Conservation (phyloP, 2,888 invertebrate species). For the Strigamia transsilvanica region DNA sequence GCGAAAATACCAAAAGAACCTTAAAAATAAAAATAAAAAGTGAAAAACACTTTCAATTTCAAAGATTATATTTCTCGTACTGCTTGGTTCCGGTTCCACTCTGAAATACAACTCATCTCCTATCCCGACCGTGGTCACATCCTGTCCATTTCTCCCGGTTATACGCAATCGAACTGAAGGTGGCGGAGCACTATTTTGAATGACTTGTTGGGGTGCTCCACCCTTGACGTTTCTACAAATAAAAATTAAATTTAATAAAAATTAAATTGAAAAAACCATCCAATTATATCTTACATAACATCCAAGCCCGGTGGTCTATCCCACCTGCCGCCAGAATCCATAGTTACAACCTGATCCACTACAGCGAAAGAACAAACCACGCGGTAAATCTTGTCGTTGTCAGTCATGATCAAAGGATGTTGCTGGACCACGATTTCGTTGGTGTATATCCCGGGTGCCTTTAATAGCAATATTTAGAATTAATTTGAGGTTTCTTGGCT, state of each 20-base stretch:
- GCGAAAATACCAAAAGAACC: slow-evolving; percentile 66
- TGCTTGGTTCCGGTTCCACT: slow-evolving; percentile 65
- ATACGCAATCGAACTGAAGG: slow-evolving; percentile 66
- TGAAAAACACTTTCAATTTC: background rate
- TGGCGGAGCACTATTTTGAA: slow-evolving; percentile 66
- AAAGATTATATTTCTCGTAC: slow-evolving; percentile 56
- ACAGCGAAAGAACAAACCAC: slow-evolving; percentile 67
- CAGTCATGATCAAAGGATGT: slow-evolving; percentile 66
- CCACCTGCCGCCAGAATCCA: slow-evolving; percentile 60
- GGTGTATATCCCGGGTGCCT: slow-evolving; percentile 65
- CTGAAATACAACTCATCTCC: slow-evolving; percentile 65
- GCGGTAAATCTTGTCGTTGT: slow-evolving; percentile 65
- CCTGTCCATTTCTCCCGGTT: slow-evolving; percentile 63
- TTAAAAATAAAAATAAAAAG: slow-evolving; percentile 50
- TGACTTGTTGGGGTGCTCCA: slow-evolving; percentile 64
- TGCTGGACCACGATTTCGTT: slow-evolving; percentile 67
- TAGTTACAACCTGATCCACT: slow-evolving; percentile 65
- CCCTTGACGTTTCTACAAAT: slow-evolving; percentile 63
- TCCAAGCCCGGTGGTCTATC: slow-evolving; percentile 60
- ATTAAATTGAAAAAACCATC: background rate
- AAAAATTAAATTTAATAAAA: background rate
- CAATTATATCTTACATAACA: slow-evolving; percentile 62
- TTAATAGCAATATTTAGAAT: too few species aligned
- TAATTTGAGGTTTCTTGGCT: too few species aligned
- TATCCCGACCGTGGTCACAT: slow-evolving; percentile 65